These are phyloP conservation scores for Cybosia mesomella DNA, from an alignment of 2,888 invertebrate species.

Conservation along the genomic window DNA sequence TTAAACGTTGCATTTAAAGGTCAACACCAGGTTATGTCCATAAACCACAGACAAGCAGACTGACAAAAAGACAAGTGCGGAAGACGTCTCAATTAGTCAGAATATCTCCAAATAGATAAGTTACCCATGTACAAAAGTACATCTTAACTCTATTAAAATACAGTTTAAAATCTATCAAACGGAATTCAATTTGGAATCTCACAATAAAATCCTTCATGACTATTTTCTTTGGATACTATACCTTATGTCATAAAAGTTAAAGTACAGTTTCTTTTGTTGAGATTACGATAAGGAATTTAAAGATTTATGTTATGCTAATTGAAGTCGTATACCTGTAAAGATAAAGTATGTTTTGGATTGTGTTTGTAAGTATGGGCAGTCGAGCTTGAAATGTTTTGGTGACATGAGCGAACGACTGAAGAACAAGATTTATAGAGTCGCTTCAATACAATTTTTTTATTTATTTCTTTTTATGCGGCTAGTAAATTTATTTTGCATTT, in stretches of 20 bases:
- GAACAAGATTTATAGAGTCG: constrained; percentile 60
- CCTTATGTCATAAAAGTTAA: constrained; percentile 35
- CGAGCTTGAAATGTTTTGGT: constrained; percentile 85
- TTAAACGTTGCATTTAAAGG: constrained; percentile 21
- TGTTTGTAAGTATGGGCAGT: constrained; percentile 63
- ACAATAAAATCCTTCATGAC: constrained; percentile 55
- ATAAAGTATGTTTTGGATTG: constrained; percentile 38
- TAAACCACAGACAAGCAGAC: constrained; percentile 65
- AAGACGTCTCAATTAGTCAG: constrained; percentile 84
- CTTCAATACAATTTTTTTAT: constrained; percentile 12
- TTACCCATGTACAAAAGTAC: constrained; percentile 46
- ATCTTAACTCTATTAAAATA: constrained; percentile 33
- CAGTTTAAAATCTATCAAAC: constrained; percentile 41
- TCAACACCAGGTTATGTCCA: constrained; percentile 20
- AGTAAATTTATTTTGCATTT: neutral
- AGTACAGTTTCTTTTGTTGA: constrained; percentile 31
- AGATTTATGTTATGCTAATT: constrained; percentile 59
- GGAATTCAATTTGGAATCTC: constrained; percentile 54
- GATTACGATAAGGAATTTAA: constrained; percentile 33
- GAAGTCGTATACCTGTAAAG: constrained; percentile 42
- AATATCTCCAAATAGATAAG: constrained; percentile 73
- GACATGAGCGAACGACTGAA: constrained; percentile 79
- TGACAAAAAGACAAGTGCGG: constrained; percentile 65
- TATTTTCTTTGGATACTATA: constrained; percentile 44
- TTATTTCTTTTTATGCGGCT: constrained; percentile 5